Percentiles rank a stretch among this genome's conserved stretches.
phyloP scores from a whole-genome alignment of 1,140 invertebrate species.

The Teleopsis dalmanni region DNA sequence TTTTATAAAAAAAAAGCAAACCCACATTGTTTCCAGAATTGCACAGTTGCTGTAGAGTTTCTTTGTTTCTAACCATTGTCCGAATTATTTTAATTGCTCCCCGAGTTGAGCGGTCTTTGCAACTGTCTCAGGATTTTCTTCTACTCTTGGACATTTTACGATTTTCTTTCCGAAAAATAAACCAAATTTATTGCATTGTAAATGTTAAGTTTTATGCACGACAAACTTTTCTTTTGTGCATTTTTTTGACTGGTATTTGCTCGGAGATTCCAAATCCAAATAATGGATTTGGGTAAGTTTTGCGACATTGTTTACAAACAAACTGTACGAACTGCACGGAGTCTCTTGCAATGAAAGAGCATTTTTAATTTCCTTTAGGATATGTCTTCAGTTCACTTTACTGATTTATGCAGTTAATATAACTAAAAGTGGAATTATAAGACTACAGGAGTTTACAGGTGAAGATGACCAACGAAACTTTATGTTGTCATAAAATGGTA shows the following conservation, averaged over 20 bases:
- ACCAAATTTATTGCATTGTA: no score
- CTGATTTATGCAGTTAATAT: no score
- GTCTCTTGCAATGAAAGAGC: no score
- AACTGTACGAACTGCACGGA: slow-evolving; percentile 12
- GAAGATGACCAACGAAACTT: no score
- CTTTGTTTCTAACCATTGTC: slow-evolving; percentile 13
- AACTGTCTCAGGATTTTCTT: neutral
- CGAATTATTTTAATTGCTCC: slow-evolving; percentile 15
- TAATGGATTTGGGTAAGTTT: slow-evolving; percentile 15
- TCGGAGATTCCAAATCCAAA: neutral
- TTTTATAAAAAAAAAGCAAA: no score
- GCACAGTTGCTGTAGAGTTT: no score
- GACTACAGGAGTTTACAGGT: no score
- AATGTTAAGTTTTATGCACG: neutral
- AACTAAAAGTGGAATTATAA: no score
- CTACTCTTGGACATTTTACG: neutral
- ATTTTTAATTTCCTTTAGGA: slow-evolving; percentile 8
- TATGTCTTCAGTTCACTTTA: no score
- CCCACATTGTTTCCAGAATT: no score
- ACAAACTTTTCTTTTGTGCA: slow-evolving; percentile 5
- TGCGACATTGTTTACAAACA: slow-evolving; percentile 15
- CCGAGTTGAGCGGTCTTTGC: neutral
- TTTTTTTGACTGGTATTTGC: slow-evolving; percentile 2
- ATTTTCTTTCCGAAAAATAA: no score
- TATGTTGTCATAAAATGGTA: no score